phyloP scores from a whole-genome alignment of 2,888 invertebrate genomes.

The Drosophila testacea region DNA sequence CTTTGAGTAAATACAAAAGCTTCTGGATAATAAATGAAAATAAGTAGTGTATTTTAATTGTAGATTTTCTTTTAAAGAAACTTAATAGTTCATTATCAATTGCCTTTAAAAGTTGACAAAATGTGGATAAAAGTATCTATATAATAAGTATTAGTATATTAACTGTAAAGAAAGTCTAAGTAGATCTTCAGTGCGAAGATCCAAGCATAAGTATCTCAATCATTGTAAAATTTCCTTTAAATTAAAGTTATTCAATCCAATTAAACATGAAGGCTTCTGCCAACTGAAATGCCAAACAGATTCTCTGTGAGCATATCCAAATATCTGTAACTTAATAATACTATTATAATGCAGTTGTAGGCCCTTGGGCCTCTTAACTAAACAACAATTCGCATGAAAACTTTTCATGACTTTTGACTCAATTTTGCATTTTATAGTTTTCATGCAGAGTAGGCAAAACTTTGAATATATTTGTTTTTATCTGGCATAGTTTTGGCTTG shows the following conservation, averaged over 20 bases:
- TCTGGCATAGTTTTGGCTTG: slow-evolving; percentile 34
- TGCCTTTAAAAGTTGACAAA: too few relatives aligned
- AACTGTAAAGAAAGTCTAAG: too few relatives aligned
- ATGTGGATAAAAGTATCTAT: too few relatives aligned
- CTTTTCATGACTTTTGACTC: slow-evolving; percentile 52
- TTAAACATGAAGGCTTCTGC: too few relatives aligned
- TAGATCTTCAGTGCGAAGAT: too few relatives aligned
- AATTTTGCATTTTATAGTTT: slow-evolving; percentile 48
- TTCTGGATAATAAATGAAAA: too few relatives aligned
- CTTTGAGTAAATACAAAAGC: too few relatives aligned
- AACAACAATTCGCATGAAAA: slow-evolving; percentile 47
- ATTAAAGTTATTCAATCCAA: too few relatives aligned
- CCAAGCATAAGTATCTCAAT: neutral
- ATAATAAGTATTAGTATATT: too few relatives aligned
- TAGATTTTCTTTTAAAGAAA: too few relatives aligned
- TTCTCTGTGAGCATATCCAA: neutral
- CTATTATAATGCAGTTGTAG: slow-evolving; percentile 15
- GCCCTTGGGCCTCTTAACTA: slow-evolving; percentile 18
- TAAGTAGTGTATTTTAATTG: too few relatives aligned
- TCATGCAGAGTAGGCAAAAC: slow-evolving; percentile 30
- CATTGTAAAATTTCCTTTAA: neutral
- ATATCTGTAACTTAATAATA: slow-evolving; percentile 8
- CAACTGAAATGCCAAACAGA: neutral
- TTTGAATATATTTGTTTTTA: slow-evolving; percentile 52
- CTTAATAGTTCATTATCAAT: too few relatives aligned